Base-by-base conservation (phyloP, 2,888 invertebrate genomes). In the Coecobrya sp. region DNA sequence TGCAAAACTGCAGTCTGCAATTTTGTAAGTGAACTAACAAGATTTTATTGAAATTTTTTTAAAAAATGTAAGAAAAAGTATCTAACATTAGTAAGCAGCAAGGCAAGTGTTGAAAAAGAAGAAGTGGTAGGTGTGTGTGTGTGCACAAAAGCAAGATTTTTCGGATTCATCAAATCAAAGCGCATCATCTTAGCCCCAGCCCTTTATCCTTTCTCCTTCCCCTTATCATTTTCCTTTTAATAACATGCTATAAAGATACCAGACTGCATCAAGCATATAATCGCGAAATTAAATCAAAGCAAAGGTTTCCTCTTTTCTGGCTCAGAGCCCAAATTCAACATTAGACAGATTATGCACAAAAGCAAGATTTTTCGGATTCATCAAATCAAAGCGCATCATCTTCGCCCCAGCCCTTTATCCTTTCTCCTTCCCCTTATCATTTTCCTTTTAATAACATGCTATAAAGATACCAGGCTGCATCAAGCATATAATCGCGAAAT, bases 351-450 rank as follows among this genome's bases (percentile, higher is more conserved):
- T 68, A 30, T n/a, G n/a, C n/a, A 68, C 27, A 68, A 25, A 70
- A 62, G 19, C 49, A 79, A 79, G 52, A 52, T 79, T 79, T 79
- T 79, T 79, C 79, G 79, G 49, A 79, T 79, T 79, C 52, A 42
- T 42, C 73, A 42, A 42, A 36, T 42, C 73, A 36, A 27, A 73
- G 19, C 42, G 49, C 3, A 22, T 81, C 52, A 81, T 76, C 76
- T 45, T 25, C 73, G 4, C n/a, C 42, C 62, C 22, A 62, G 0
- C 19, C 62, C 22, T 19, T 45, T 49, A 76, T 13, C 11, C 42
- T 45, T 73, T 73, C 42, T 73, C 42, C 19, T 65, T 27, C 42
- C 3, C 19, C 73, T 73, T 81, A 25, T 81, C 81, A 52, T 81
- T 52, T 52, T 81, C 73, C 7, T 45, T 62, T 73, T 73, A 73